Percentiles rank a stretch among this genome's conserved stretches.
phyloP scores from a whole-genome alignment of 1,140 invertebrate species.

The Bacillus rossius region DNA sequence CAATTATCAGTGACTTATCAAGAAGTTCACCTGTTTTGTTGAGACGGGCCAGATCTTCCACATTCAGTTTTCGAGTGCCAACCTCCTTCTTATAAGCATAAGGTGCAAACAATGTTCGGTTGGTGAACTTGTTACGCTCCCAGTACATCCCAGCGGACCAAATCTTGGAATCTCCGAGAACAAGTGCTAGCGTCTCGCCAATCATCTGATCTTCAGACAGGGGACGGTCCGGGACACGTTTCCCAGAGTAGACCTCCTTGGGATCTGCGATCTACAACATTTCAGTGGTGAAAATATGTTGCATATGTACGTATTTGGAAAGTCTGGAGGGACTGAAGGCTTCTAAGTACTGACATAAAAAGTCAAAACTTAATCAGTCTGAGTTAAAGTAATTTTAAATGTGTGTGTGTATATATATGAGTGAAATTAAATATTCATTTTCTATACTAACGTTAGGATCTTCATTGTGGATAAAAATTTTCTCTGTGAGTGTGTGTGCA shows the following conservation, averaged over 20 bases:
- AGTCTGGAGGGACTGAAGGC: too few relatives aligned
- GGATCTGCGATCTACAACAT: slow-evolving; percentile 76
- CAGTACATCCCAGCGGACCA: slow-evolving; percentile 91
- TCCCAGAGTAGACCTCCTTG: slow-evolving; percentile 90
- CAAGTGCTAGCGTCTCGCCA: slow-evolving; percentile 83
- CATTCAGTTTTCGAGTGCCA: slow-evolving; percentile 76
- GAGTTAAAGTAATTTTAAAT: too few relatives aligned
- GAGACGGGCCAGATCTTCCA: slow-evolving; percentile 81
- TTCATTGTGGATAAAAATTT: too few relatives aligned
- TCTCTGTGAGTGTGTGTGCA: too few relatives aligned
- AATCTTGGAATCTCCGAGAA: slow-evolving; percentile 87
- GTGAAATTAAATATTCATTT: too few relatives aligned
- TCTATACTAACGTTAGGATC: too few relatives aligned
- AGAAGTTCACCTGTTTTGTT: slow-evolving; percentile 58
- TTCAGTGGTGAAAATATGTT: too few relatives aligned
- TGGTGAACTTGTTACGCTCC: slow-evolving; percentile 94
- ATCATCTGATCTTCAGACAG: slow-evolving; percentile 93
- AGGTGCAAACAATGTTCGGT: slow-evolving; percentile 88
- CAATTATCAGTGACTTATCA: too few relatives aligned
- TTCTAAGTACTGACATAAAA: neutral
- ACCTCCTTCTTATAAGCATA: slow-evolving; percentile 85
- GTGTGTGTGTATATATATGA: too few relatives aligned
- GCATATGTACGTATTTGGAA: too few relatives aligned
- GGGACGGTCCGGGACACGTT: slow-evolving; percentile 77
- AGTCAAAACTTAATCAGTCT: neutral